Evolutionary conservation across 2,113 vertebrate genomes (phyloP).

Genomic region (Vicugna pacos): DNA sequence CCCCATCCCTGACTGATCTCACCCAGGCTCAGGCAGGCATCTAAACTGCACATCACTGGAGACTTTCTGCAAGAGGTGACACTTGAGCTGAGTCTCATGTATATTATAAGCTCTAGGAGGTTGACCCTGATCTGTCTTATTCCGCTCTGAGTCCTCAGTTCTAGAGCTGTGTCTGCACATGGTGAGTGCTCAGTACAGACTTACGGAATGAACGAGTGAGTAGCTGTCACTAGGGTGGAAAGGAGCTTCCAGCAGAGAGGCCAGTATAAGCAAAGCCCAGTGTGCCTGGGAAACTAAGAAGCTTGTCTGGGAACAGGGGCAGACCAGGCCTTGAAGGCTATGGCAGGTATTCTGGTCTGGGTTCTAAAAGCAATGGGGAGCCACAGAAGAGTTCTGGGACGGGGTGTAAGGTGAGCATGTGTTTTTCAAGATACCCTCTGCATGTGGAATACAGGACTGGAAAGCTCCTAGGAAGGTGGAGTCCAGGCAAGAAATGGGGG

Average conservation of each 20-base stretch:
- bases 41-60: neutral
- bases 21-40: neutral
- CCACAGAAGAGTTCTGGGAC: neutral
- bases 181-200: neutral
- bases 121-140: neutral
- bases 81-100: neutral
- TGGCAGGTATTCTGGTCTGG: neutral
- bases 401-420: neutral
- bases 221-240: neutral
- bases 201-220: neutral
- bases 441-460: neutral
- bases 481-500: neutral
- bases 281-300: neutral
- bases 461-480: neutral
- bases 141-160: neutral
- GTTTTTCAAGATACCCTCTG: neutral
- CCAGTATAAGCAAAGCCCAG: neutral
- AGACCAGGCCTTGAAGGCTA: neutral
- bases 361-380: neutral
- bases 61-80: neutral
- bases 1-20: neutral
- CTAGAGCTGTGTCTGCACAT: neutral
- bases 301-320: neutral
- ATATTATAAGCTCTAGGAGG: neutral
- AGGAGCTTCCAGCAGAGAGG: neutral